These are phyloP conservation scores for Listrodromus nycthemerus DNA, from an alignment of 2,888 invertebrate genomes.

Conservation along the genomic window DNA sequence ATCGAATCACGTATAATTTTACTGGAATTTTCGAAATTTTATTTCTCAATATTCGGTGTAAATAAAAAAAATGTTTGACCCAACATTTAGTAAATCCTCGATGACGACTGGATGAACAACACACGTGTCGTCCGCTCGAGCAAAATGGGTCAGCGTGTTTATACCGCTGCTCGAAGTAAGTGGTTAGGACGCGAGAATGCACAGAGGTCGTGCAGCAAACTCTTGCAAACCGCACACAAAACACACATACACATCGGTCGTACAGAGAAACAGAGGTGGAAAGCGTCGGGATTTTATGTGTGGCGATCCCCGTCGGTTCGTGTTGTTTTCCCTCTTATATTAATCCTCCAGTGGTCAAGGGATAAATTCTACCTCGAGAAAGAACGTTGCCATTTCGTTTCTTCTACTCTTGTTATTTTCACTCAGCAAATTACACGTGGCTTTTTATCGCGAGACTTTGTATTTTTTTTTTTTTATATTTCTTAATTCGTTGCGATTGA, in stretches of 20 bases:
- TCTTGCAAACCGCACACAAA: not conserved
- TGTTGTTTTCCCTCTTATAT: not conserved
- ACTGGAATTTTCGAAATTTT: not conserved
- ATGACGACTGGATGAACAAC: conserved; percentile 2
- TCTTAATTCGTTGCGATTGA: not conserved
- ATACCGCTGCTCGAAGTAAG: conserved; percentile 14
- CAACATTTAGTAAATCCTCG: not conserved
- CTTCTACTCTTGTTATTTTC: not conserved
- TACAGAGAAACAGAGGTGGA: not conserved
- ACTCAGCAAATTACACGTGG: not conserved
- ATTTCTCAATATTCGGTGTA: not conserved
- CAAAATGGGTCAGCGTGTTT: conserved; percentile 20
- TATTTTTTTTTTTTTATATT: not conserved
- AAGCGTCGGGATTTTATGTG: conserved; percentile 1
- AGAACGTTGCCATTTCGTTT: not conserved
- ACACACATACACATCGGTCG: conserved; percentile 14
- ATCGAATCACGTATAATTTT: not conserved
- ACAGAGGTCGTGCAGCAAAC: conserved; percentile 11
- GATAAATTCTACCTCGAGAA: not conserved
- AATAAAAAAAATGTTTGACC: conserved; percentile 5
- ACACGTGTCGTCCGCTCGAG: conserved; percentile 11
- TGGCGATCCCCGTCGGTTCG: not conserved
- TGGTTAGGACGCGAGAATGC: conserved; percentile 19
- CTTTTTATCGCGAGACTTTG: not conserved
- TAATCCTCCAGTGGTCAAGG: not conserved